phyloP scores from a whole-genome alignment of 2,113 vertebrate species.

The Circaetus gallicus region DNA sequence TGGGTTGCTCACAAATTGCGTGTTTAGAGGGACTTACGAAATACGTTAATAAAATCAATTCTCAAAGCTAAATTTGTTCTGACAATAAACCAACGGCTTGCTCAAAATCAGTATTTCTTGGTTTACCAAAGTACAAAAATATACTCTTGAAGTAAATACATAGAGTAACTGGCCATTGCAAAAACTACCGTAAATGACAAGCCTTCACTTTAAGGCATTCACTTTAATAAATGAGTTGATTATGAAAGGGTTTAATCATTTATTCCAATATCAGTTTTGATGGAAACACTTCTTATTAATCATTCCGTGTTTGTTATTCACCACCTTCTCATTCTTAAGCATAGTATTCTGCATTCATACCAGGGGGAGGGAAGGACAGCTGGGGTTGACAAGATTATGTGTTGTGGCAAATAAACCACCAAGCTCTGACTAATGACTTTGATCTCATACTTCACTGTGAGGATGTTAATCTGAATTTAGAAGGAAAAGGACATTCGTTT shows the following conservation, averaged over 20 bases:
- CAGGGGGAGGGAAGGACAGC: not conserved
- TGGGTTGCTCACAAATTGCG: slow-evolving; percentile 47
- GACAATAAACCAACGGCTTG: slow-evolving; percentile 65
- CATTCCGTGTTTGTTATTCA: slow-evolving; percentile 10
- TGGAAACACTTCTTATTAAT: slow-evolving; percentile 41
- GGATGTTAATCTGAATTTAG: slow-evolving; percentile 21
- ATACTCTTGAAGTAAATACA: slow-evolving; percentile 37
- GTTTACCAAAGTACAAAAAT: slow-evolving; percentile 59
- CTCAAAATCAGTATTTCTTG: slow-evolving; percentile 67
- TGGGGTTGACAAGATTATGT: not conserved
- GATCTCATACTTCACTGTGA: not conserved
- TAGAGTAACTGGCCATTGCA: slow-evolving; percentile 19
- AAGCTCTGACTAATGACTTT: not conserved
- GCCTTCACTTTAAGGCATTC: slow-evolving; percentile 22
- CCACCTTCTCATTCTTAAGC: slow-evolving; percentile 11
- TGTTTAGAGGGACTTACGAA: slow-evolving; percentile 57
- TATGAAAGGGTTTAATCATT: slow-evolving; percentile 38
- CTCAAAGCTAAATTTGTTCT: slow-evolving; percentile 68
- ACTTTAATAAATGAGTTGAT: slow-evolving; percentile 57
- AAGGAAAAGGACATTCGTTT: not conserved
- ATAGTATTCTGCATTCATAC: not conserved
- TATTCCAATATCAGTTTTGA: slow-evolving; percentile 30
- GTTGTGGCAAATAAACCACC: slow-evolving; percentile 3
- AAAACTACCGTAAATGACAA: slow-evolving; percentile 17
- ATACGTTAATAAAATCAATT: slow-evolving; percentile 68